These are phyloP conservation scores for Solea solea DNA, from an alignment of 2,113 vertebrate species.

Conservation along the genomic window DNA sequence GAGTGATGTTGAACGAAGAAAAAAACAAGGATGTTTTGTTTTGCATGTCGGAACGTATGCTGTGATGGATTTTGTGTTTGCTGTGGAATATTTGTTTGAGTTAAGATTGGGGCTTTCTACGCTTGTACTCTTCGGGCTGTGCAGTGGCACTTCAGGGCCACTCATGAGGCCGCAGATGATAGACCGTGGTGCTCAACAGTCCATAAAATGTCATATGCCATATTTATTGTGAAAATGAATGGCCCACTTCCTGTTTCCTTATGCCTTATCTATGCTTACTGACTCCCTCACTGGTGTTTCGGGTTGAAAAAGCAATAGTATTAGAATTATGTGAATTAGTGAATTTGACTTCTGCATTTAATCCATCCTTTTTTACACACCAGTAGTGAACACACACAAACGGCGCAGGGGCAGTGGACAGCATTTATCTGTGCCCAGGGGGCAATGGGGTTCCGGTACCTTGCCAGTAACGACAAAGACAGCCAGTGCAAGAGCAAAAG, in stretches of 20 bases:
- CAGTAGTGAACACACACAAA: too few species aligned
- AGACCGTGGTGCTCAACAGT: conserved; percentile 13
- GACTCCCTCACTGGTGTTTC: background rate
- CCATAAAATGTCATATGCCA: conserved; percentile 27
- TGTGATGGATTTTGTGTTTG: conserved; percentile 60
- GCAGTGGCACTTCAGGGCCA: conserved; percentile 36
- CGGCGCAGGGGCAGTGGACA: background rate
- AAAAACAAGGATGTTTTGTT: conserved; percentile 29
- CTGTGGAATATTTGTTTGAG: conserved; percentile 43
- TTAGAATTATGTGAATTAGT: too few species aligned
- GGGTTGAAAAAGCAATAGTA: background rate
- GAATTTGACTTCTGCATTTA: background rate
- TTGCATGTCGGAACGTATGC: conserved; percentile 63
- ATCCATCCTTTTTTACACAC: background rate
- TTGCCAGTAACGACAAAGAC: too few species aligned
- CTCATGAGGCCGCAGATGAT: conserved; percentile 43
- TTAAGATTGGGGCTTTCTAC: conserved; percentile 46
- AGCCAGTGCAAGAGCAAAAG: too few species aligned
- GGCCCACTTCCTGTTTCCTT: background rate
- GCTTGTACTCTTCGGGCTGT: conserved; percentile 19
- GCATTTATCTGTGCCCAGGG: too few species aligned
- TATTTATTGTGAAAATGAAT: conserved; percentile 1
- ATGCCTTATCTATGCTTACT: conserved; percentile 10
- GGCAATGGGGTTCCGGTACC: too few species aligned
- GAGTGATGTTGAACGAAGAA: conserved; percentile 43